phyloP scores from a whole-genome alignment of 1,140 invertebrate genomes.

The Heterodera schachtii region DNA sequence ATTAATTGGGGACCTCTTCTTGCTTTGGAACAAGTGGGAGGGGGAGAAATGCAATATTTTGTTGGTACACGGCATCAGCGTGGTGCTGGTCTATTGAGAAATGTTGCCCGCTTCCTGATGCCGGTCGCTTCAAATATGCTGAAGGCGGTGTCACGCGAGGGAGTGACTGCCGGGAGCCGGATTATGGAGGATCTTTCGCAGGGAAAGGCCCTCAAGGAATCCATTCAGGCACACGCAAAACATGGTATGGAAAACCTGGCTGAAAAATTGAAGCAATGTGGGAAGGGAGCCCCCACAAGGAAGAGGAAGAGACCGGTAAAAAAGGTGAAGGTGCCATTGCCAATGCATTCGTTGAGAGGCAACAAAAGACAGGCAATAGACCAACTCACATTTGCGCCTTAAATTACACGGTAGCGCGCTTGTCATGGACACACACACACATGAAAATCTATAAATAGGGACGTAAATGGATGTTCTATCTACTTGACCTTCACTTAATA shows the following conservation, averaged over 20 bases:
- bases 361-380: not conserved
- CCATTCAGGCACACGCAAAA: not conserved
- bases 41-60: slow-evolving; percentile 6
- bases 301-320: not conserved
- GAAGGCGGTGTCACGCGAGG: not conserved
- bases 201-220: not conserved
- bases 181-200: slow-evolving; percentile 4
- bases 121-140: slow-evolving; percentile 5
- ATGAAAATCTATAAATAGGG: slow-evolving; percentile 2
- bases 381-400: not conserved
- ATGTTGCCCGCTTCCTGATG: slow-evolving; percentile 9
- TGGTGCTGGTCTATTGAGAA: not conserved
- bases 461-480: too few species aligned
- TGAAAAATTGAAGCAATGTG: slow-evolving; percentile 11
- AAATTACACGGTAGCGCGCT: too few species aligned
- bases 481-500: too few species aligned
- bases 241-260: not conserved
- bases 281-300: not conserved
- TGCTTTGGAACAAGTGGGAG: not conserved
- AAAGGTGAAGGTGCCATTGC: not conserved
- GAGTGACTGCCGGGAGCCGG: not conserved
- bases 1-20: slow-evolving; percentile 9
- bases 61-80: slow-evolving; percentile 10
- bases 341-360: not conserved
- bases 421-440: not conserved